Evolutionary conservation across 30 jellyfish, hydroid and myxozoan species (phyloP), one percentile per base, ranked within the genome.

Genomic region (Aurelia coerulea): DNA sequence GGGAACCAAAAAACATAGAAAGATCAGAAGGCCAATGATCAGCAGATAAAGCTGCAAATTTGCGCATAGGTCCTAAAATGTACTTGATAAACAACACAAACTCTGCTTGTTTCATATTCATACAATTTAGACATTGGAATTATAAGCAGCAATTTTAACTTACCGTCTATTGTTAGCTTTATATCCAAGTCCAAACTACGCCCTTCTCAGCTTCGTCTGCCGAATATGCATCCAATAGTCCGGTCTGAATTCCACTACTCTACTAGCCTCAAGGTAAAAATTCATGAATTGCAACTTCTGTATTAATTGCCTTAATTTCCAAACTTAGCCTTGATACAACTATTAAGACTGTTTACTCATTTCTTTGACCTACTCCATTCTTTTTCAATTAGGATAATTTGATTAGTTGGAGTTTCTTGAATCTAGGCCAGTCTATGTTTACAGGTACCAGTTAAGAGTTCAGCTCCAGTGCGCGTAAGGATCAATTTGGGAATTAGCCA

Each of bases 331-430:
- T 33, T 77, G 50, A 77, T 41, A 59, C 53, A 77, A 49, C 76
- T 32, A 23, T 54, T 50, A 1, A 9, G 42, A 62, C 10, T 31
- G 74, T 77, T 77, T 64, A 34, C 78, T 77, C 87, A 77, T 58
- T 54, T 31, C 23, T 42, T 77, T 46, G 87, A 77, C 87, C 87
- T 77, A 59, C 76, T 51, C 87, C 42, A 77, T 77, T 77, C 74
- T 58, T 77, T 77, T 64, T 68, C 74, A 77, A 77, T 77, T 77
- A 60, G 87, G 87, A 59, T 46, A 66, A 77, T 77, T 77, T 41
- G 65, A 14, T 19, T 37, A 42, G 33, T 16, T 41, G 83, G 52
- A 49, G 31, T 4, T n/a, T 46, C 56, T 73, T 73, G 68, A 39
- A 73, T 73, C 63, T 53, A 13, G 53, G 69, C 56, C 50, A 66